Conservation (phyloP, 1,140 invertebrate species). For the Cepaea nemoralis region DNA sequence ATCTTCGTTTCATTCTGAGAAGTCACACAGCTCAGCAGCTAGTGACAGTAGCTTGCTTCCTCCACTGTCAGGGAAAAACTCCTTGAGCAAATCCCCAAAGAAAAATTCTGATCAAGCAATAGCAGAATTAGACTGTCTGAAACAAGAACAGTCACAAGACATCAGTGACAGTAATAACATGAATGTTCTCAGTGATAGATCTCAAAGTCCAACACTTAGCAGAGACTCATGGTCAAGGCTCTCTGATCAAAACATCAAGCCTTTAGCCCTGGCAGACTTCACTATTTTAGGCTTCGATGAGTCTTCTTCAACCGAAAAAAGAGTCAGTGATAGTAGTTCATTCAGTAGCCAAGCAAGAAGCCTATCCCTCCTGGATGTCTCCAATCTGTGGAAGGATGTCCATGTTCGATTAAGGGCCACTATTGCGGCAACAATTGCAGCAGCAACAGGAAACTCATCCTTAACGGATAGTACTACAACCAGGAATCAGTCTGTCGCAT, state of each 20-base stretch:
- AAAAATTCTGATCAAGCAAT: background rate
- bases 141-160: background rate
- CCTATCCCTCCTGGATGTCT: slow-evolving; percentile 32
- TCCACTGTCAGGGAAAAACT: background rate
- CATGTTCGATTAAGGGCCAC: slow-evolving; percentile 16
- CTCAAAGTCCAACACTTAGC: slow-evolving; percentile 16
- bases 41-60: slow-evolving; percentile 19
- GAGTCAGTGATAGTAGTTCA: slow-evolving; percentile 19
- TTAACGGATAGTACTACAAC: slow-evolving; percentile 27
- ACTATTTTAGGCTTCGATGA: slow-evolving; percentile 17
- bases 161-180: slow-evolving; percentile 20
- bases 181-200: background rate
- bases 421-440: slow-evolving; percentile 39
- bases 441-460: slow-evolving; percentile 11
- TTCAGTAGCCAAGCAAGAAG: slow-evolving; percentile 17
- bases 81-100: background rate
- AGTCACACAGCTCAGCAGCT: slow-evolving; percentile 20
- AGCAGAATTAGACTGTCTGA: background rate
- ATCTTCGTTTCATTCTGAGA: slow-evolving; percentile 4
- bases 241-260: slow-evolving; percentile 21
- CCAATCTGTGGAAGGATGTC: slow-evolving; percentile 23
- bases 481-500: background rate
- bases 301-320: slow-evolving; percentile 26
- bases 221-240: slow-evolving; percentile 24
- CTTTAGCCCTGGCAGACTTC: slow-evolving; percentile 21